Conservation (phyloP, 2,113 vertebrate species). For the Callospermophilus lateralis region DNA sequence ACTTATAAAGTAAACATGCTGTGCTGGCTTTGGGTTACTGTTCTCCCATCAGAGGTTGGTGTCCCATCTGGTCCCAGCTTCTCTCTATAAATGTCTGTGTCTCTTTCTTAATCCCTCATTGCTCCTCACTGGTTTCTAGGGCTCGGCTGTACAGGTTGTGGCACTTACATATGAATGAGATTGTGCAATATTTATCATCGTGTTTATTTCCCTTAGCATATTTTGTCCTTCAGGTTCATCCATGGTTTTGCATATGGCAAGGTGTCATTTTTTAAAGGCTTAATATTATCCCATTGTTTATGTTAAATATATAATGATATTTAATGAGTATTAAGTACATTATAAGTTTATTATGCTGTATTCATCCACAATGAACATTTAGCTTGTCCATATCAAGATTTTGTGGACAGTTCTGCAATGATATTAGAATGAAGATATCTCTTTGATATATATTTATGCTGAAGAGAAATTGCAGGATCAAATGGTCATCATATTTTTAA, state of each 20-base stretch:
- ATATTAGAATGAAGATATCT: background rate
- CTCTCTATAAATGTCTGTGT: too few relatives aligned
- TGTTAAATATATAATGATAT: background rate
- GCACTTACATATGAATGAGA: background rate
- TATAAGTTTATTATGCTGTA: background rate
- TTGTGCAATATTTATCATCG: background rate
- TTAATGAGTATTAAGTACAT: background rate
- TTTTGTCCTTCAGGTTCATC: too few relatives aligned
- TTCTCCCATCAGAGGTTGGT: too few relatives aligned
- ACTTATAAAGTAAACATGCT: too few relatives aligned
- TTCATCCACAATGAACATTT: background rate
- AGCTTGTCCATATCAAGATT: background rate
- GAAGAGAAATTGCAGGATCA: background rate
- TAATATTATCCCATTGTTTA: background rate
- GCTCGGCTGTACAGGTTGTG: too few relatives aligned
- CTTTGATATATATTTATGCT: background rate
- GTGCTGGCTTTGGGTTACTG: too few relatives aligned
- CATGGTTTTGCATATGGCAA: background rate
- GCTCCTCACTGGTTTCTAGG: too few relatives aligned
- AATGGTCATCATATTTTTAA: background rate
- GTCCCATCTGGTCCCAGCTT: too few relatives aligned
- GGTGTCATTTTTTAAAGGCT: background rate
- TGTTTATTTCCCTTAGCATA: background rate
- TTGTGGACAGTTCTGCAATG: background rate
- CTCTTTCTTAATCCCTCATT: too few relatives aligned